Evolutionary conservation across 1,140 invertebrate genomes (phyloP).

Genomic region (Cyphomyrmex costatus): DNA sequence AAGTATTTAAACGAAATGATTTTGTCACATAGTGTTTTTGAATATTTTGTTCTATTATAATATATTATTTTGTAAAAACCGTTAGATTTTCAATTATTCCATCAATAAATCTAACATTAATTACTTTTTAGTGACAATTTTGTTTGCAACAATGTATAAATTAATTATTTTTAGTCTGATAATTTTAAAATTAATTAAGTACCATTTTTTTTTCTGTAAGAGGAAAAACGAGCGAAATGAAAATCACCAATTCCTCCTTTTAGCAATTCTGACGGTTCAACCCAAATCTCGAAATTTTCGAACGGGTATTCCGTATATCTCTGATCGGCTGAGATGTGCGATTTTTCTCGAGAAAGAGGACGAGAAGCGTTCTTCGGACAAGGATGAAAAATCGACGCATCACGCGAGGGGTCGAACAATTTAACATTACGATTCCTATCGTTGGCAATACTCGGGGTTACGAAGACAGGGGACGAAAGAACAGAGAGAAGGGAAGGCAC

Average conservation of each 20-base stretch:
- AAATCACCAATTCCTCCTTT: background rate
- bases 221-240: background rate
- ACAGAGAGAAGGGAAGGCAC: constrained; percentile 3
- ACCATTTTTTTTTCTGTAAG: constrained; percentile 4
- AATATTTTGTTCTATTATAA: background rate
- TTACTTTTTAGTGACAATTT: constrained; percentile 1
- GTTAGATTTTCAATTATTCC: background rate
- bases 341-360: constrained; percentile 43
- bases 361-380: background rate
- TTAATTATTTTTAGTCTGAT: background rate
- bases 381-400: constrained; percentile 3
- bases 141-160: background rate
- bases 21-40: background rate
- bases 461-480: background rate
- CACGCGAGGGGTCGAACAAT: constrained; percentile 51
- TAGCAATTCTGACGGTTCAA: background rate
- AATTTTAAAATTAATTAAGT: background rate
- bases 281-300: constrained; percentile 30
- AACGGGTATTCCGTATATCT: background rate
- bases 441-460: constrained; percentile 45
- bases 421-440: constrained; percentile 51
- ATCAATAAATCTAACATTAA: background rate
- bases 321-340: background rate
- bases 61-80: background rate
- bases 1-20: background rate